These are phyloP conservation scores for Haliaeetus leucogaster DNA, from an alignment of 2,113 vertebrate genomes.

Conservation along the genomic window DNA sequence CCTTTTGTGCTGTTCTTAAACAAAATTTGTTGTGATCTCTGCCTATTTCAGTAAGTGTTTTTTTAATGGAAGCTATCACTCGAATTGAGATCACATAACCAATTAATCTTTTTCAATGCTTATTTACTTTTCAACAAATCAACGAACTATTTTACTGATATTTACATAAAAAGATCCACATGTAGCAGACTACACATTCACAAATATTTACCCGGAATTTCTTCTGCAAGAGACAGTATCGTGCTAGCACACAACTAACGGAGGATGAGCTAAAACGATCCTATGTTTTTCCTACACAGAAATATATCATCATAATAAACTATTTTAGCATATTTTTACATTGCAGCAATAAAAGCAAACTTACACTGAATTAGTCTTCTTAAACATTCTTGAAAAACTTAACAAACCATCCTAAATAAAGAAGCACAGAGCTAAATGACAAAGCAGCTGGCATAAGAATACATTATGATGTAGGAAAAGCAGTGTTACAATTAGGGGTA, in stretches of 20 bases:
- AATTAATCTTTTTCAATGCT: slow-evolving; percentile 2
- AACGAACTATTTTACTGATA: slow-evolving; percentile 18
- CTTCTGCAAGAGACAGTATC: neutral
- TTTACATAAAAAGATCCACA: neutral
- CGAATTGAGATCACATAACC: neutral
- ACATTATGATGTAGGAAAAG: neutral
- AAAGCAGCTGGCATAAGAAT: neutral
- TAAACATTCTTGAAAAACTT: slow-evolving; percentile 20
- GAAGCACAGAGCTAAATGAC: neutral
- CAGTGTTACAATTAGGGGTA: neutral
- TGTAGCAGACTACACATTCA: neutral
- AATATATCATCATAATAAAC: neutral
- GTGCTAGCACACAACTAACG: slow-evolving; percentile 11
- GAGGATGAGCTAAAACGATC: neutral
- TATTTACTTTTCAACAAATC: slow-evolving; percentile 12
- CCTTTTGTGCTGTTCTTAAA: neutral
- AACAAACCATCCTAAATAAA: neutral
- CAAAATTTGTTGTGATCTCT: neutral
- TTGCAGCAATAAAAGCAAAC: slow-evolving; percentile 37
- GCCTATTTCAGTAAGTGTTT: neutral
- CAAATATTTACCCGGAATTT: neutral
- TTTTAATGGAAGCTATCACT: neutral
- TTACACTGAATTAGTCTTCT: neutral
- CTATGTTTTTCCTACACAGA: neutral
- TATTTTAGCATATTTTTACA: slow-evolving; percentile 12